A percentile compares a stretch with the other conserved stretches of the same genome.
Conservation (phyloP, 2,888 invertebrate genomes). For the Catocala sponsa region DNA sequence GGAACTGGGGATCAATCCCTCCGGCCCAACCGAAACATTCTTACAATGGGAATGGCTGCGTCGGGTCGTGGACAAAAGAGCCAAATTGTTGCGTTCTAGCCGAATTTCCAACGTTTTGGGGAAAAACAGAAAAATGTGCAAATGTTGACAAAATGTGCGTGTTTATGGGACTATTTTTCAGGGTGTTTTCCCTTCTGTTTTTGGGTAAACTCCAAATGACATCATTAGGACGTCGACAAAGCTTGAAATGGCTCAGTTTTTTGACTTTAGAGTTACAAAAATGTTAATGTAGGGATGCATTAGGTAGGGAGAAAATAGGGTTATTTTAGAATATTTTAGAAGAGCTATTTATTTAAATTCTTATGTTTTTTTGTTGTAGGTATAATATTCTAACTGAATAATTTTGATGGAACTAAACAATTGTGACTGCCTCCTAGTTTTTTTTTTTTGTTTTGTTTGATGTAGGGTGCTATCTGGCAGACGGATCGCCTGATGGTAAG, state of each 20-base stretch:
- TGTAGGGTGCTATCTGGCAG: too few species aligned
- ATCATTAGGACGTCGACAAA: background rate
- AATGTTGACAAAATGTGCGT: conserved; percentile 19
- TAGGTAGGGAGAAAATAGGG: too few species aligned
- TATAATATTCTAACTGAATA: too few species aligned
- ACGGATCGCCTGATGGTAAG: too few species aligned
- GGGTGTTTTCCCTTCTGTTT: conserved; percentile 4
- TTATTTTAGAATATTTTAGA: too few species aligned
- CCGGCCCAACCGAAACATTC: conserved; percentile 45
- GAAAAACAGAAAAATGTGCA: conserved; percentile 16
- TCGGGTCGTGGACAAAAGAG: conserved; percentile 51
- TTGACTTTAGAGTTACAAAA: background rate
- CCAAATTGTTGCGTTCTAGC: conserved; percentile 55
- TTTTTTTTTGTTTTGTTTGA: too few species aligned
- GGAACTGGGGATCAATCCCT: conserved; percentile 24
- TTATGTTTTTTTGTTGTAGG: too few species aligned
- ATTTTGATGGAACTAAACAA: too few species aligned
- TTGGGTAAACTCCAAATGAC: background rate
- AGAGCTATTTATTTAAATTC: too few species aligned
- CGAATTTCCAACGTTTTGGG: conserved; percentile 32
- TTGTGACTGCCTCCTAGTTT: too few species aligned
- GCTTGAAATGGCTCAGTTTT: conserved; percentile 1
- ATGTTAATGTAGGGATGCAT: background rate
- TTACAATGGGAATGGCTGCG: conserved; percentile 52
- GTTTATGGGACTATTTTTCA: conserved; percentile 8